Evolutionary conservation across 2,797 vertebrate species (phyloP).

Genomic region (Rhinatrema bivittatum): DNA sequence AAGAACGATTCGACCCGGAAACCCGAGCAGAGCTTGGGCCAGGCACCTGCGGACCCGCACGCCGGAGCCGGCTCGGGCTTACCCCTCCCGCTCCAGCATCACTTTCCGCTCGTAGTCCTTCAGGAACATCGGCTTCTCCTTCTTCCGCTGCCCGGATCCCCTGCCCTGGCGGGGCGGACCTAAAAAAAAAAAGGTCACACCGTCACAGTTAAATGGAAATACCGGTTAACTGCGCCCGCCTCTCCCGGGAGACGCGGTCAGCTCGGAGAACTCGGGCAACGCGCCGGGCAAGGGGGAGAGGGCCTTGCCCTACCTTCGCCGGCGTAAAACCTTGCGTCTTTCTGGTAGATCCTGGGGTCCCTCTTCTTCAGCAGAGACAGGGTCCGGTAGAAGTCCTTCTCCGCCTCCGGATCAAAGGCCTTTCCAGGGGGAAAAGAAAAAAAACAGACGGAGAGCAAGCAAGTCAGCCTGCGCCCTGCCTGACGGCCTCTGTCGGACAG

Average conservation of each 20-base stretch:
- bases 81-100: slow-evolving; percentile 83
- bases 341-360: slow-evolving; percentile 79
- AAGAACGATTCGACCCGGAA: neutral
- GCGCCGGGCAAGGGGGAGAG: no score
- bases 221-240: no score
- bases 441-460: neutral
- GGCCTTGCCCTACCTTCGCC: slow-evolving; percentile 37
- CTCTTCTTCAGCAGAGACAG: slow-evolving; percentile 82
- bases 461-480: neutral
- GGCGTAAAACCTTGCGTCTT: slow-evolving; percentile 66
- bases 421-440: no score
- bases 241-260: no score
- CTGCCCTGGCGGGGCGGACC: neutral
- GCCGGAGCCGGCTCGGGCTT: no score
- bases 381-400: slow-evolving; percentile 79
- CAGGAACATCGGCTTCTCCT: slow-evolving; percentile 71
- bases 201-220: no score
- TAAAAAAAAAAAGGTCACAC: no score
- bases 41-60: no score
- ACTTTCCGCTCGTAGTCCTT: slow-evolving; percentile 86
- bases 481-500: no score
- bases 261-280: no score
- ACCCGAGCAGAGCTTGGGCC: neutral
- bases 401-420: slow-evolving; percentile 71
- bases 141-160: slow-evolving; percentile 27